Conservation (phyloP, 2,113 vertebrate species). For the Oreotrochilus melanogaster region DNA sequence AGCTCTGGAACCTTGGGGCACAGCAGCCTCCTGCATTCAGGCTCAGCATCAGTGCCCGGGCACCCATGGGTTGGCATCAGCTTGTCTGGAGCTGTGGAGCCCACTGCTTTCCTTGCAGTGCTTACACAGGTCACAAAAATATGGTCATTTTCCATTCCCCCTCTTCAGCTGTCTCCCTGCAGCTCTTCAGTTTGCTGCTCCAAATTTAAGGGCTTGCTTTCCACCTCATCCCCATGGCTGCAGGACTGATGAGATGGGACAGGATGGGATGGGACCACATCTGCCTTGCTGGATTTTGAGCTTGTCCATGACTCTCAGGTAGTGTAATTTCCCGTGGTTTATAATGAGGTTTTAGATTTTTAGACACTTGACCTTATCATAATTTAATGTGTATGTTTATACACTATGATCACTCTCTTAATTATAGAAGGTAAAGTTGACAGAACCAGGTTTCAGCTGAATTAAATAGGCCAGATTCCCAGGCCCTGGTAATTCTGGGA, state of each 20-base stretch:
- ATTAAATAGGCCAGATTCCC: not conserved
- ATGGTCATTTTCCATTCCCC: not conserved
- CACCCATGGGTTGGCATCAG: not conserved
- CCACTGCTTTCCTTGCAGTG: not conserved
- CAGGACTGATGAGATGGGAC: too few relatives aligned
- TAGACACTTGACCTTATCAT: not conserved
- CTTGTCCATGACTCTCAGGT: not conserved
- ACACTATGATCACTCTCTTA: not conserved
- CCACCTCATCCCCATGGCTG: rapidly evolving
- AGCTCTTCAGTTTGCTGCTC: not conserved
- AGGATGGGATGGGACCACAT: not conserved
- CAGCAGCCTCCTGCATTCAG: not conserved
- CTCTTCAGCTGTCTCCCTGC: rapidly evolving
- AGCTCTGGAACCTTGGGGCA: not conserved
- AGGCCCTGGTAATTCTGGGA: not conserved
- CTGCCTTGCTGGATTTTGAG: not conserved
- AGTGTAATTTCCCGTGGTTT: not conserved
- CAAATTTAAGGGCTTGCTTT: rapidly evolving
- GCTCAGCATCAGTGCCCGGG: rapidly evolving
- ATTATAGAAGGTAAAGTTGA: not conserved
- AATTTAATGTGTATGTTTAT: not conserved
- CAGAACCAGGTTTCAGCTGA: rapidly evolving
- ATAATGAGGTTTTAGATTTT: not conserved
- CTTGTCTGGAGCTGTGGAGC: not conserved
- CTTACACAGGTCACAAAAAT: not conserved